Evolutionary conservation across 2,113 vertebrate genomes (phyloP).

Genomic region (Ammospiza nelsoni): DNA sequence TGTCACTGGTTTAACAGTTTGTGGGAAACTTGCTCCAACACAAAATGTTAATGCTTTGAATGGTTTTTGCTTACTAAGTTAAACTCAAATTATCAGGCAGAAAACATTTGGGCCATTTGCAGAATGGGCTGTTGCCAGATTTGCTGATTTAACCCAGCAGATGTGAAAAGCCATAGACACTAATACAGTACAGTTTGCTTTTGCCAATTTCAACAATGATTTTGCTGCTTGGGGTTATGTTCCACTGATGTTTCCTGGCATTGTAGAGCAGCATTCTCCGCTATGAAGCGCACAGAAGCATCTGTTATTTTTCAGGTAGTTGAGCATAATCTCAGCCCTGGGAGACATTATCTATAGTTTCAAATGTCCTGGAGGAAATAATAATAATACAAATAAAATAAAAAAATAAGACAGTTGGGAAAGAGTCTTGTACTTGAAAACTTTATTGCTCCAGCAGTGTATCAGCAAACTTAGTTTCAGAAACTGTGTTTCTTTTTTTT

Average conservation of each 20-base stretch:
- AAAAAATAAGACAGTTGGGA: background rate
- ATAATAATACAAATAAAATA: background rate
- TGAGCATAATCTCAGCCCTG: conserved; percentile 66
- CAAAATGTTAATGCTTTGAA: conserved; percentile 17
- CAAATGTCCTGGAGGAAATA: conserved; percentile 32
- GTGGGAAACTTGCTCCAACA: conserved; percentile 13
- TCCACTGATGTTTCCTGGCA: conserved; percentile 49
- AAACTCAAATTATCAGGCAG: conserved; percentile 71
- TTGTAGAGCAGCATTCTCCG: conserved; percentile 4
- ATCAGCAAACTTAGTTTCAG: background rate
- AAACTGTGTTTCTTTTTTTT: background rate
- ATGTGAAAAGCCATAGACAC: conserved; percentile 72
- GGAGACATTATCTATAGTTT: conserved; percentile 58
- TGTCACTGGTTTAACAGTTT: background rate
- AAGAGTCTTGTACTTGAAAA: background rate
- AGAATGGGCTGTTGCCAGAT: conserved; percentile 75
- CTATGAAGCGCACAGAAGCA: conserved; percentile 55
- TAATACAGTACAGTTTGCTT: conserved; percentile 65
- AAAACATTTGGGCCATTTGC: conserved; percentile 81
- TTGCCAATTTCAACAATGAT: conserved; percentile 68
- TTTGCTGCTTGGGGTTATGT: conserved; percentile 58
- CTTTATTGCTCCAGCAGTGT: background rate
- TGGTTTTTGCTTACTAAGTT: conserved; percentile 78
- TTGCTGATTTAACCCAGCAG: conserved; percentile 71
- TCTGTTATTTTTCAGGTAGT: conserved; percentile 73